phyloP scores from a whole-genome alignment of 2,113 vertebrate genomes.

The Callipepla squamata region DNA sequence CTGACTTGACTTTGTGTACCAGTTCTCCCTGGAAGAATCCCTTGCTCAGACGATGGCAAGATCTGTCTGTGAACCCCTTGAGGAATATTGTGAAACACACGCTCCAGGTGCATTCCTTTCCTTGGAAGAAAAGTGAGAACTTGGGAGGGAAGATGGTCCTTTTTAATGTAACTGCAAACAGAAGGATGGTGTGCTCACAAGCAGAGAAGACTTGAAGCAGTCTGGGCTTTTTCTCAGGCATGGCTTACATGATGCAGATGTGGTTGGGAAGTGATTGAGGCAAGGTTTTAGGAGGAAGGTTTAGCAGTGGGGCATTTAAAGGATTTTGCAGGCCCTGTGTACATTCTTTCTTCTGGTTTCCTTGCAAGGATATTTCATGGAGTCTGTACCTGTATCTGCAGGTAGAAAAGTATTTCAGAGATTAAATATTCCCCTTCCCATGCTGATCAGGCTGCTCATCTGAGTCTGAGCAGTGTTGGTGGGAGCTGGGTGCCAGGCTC shows the following conservation, averaged over 20 bases:
- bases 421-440: not conserved
- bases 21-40: not conserved
- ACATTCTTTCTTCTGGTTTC: not conserved
- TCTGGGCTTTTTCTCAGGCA: not conserved
- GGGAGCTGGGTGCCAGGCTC: not conserved
- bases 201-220: not conserved
- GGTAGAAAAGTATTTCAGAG: not conserved
- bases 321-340: not conserved
- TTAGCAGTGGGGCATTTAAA: not conserved
- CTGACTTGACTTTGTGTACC: not conserved
- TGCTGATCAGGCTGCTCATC: not conserved
- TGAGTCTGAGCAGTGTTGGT: rapidly evolving
- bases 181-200: not conserved
- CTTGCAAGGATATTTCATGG: not conserved
- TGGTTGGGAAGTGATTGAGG: not conserved
- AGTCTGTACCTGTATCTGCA: not conserved
- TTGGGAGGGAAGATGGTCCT: rapidly evolving
- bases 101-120: not conserved
- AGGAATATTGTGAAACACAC: not conserved
- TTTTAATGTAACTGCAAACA: not conserved
- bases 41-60: not conserved
- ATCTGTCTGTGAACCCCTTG: not conserved
- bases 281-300: not conserved
- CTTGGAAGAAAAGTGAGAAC: not conserved
- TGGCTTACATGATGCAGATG: not conserved